A percentile compares a stretch with the other conserved stretches of the same genome.
These are phyloP conservation scores for Schlechtendalia chinensis DNA, from an alignment of 1,140 invertebrate species.

Conservation along the genomic window DNA sequence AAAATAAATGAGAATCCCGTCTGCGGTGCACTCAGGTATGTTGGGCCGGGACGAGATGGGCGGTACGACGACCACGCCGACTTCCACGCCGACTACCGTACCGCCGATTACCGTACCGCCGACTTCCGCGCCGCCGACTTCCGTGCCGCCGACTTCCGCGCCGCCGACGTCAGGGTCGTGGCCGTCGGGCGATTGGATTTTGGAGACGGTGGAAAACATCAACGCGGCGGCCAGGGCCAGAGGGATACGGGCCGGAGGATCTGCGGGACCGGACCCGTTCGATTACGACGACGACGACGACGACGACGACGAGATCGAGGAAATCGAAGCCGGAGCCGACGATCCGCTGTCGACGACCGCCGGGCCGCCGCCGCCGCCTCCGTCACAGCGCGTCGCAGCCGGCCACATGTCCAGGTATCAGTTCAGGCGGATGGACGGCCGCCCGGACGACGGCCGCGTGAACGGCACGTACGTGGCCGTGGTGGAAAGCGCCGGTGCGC, in stretches of 20 bases:
- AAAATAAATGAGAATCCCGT: no score
- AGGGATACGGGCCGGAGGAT: not conserved
- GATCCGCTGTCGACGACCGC: no score
- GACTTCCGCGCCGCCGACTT: not conserved
- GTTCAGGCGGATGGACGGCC: conserved; percentile 32
- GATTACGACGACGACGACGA: not conserved
- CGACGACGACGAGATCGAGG: conserved; percentile 8
- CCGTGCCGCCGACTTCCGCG: no score
- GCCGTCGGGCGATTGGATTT: conserved; percentile 12
- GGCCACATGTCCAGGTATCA: conserved; percentile 35
- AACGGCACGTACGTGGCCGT: conserved; percentile 44
- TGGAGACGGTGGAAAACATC: not conserved
- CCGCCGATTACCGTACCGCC: not conserved
- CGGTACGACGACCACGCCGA: not conserved
- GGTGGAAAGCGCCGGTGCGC: conserved; percentile 6
- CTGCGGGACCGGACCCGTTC: not conserved
- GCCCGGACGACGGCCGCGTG: not conserved
- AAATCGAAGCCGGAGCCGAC: not conserved
- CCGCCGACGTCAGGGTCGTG: not conserved
- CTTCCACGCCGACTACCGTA: no score
- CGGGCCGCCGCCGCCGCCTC: not conserved
- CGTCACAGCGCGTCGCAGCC: not conserved
- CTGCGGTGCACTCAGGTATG: not conserved
- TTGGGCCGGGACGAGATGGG: not conserved
- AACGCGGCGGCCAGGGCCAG: not conserved